A percentile compares a stretch with the other conserved stretches of the same genome.
Conservation (phyloP, 2,888 invertebrate genomes). For the Lycia hirtaria region DNA sequence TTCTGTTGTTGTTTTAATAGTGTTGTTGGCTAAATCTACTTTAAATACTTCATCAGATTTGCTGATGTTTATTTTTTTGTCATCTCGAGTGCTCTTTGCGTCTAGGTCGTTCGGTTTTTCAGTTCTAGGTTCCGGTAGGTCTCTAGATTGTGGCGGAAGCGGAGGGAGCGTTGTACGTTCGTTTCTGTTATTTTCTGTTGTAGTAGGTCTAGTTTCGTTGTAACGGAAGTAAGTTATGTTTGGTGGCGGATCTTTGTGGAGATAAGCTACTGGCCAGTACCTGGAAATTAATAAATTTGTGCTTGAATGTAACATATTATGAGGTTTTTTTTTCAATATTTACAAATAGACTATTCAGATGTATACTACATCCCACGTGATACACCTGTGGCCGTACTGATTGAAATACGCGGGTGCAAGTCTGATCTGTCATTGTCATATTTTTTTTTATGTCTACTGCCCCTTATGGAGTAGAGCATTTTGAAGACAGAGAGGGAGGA, state of each 20-base stretch:
- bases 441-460: no score
- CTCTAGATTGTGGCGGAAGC: constrained; percentile 32
- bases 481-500: no score
- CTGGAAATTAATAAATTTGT: constrained; percentile 54
- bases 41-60: constrained; percentile 52
- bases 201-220: constrained; percentile 61
- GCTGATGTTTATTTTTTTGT: constrained; percentile 65
- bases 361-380: no score
- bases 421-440: no score
- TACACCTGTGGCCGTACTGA: no score
- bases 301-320: neutral
- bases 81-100: constrained; percentile 51
- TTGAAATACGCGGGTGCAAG: no score
- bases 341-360: no score
- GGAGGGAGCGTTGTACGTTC: constrained; percentile 29
- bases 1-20: constrained; percentile 38
- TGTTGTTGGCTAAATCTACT: constrained; percentile 44
- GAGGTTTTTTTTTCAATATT: no score
- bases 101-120: constrained; percentile 31
- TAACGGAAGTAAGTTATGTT: constrained; percentile 86
- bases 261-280: constrained; percentile 93
- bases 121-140: constrained; percentile 35
- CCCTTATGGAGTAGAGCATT: no score
- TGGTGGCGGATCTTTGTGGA: constrained; percentile 92
- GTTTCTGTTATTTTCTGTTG: constrained; percentile 38